These are phyloP conservation scores for Nomada lathburiana DNA, from an alignment of 2,888 invertebrate species.

Conservation along the genomic window DNA sequence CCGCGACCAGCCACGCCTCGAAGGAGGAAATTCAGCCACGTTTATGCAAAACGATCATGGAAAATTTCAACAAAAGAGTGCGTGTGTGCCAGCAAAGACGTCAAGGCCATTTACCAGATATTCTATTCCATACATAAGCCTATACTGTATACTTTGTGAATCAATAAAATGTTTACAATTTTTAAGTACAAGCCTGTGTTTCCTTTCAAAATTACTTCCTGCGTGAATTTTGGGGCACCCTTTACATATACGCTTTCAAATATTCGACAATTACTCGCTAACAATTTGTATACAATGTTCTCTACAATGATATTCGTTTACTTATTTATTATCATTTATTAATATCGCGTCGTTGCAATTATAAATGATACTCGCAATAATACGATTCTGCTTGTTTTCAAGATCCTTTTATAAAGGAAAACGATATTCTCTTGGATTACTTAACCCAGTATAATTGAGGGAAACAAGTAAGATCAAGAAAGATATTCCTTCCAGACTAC, in stretches of 20 bases:
- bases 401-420: background rate
- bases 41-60: too few species aligned
- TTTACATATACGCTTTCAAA: background rate
- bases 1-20: too few species aligned
- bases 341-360: background rate
- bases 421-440: background rate
- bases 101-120: conserved; percentile 59
- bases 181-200: conserved; percentile 26
- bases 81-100: conserved; percentile 63
- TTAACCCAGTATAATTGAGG: background rate
- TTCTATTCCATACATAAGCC: conserved; percentile 42
- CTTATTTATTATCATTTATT: too few species aligned
- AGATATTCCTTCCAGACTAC: background rate
- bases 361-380: background rate
- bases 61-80: too few species aligned
- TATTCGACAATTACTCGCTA: too few species aligned
- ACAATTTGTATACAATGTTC: too few species aligned
- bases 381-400: background rate
- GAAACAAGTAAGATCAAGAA: background rate
- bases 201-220: conserved; percentile 26
- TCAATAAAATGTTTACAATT: conserved; percentile 30
- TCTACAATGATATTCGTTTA: too few species aligned
- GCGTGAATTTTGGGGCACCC: conserved; percentile 22
- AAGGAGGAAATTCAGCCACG: too few species aligned
- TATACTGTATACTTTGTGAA: conserved; percentile 25